These are phyloP conservation scores for Brenthis hecate DNA, from an alignment of 2,888 invertebrate species.

Conservation along the genomic window DNA sequence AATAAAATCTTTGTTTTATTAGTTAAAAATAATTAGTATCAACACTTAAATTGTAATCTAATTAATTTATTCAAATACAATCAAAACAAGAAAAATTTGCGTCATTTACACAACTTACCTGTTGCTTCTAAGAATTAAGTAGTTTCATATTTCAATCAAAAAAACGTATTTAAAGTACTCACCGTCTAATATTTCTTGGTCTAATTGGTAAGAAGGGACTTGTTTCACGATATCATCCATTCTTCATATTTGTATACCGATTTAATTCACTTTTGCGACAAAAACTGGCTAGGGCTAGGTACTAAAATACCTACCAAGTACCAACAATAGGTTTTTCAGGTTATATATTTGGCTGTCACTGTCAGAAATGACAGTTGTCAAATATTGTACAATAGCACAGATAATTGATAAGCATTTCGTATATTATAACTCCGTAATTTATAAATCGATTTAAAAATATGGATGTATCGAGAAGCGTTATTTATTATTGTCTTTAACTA, in stretches of 20 bases:
- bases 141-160: constrained; percentile 44
- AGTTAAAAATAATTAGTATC: too few relatives aligned
- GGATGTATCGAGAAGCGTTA: too few relatives aligned
- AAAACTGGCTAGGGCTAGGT: constrained; percentile 27
- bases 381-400: not conserved
- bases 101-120: constrained; percentile 52
- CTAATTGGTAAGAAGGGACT: constrained; percentile 72
- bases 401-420: not conserved
- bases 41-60: too few relatives aligned
- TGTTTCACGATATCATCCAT: constrained; percentile 79
- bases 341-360: constrained; percentile 35
- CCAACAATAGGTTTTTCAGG: constrained; percentile 16
- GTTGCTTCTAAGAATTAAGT: constrained; percentile 50
- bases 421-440: not conserved
- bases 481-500: too few relatives aligned
- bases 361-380: constrained; percentile 14
- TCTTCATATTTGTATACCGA: constrained; percentile 75
- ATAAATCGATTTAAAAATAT: too few relatives aligned
- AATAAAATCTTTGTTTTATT: too few relatives aligned
- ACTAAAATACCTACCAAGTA: constrained; percentile 1
- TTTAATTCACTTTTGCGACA: constrained; percentile 44
- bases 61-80: constrained; percentile 33
- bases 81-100: constrained; percentile 51
- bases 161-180: constrained; percentile 46
- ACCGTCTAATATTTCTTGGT: constrained; percentile 78